Evolutionary conservation across 2,797 vertebrate genomes (phyloP), one percentile per base, ranked within the genome.

Genomic region (Microctenopoma stevenorrisi): DNA sequence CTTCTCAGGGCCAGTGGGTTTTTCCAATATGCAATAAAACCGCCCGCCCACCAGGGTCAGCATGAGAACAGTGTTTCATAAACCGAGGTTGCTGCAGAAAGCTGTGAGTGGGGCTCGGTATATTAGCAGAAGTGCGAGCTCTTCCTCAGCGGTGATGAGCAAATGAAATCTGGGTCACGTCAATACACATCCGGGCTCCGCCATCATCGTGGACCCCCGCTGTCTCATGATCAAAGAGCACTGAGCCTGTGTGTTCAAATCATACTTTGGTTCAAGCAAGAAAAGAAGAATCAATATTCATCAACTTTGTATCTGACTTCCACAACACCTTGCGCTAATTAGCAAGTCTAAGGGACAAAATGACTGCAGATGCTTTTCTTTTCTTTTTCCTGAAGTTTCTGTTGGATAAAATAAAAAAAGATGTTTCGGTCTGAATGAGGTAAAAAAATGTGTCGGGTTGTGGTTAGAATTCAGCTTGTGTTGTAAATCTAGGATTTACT

Each of bases 221-320:
- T 83, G 84, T 70, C 87, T 88, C 79, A 85, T 86, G 90, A 93
- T 91, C 90, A 91, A 91, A 93, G 90, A 85, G 85, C 87, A 49
- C 87, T 62, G 83, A 86, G 83, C 65, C 89, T 37, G 84, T 44
- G 85, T 68, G 78, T 86, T 91, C 81, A 84, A 91, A 90, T 87
- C 88, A 89, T 78, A 90, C 89, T 92, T 90, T 91, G 90, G 88
- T 90, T 90, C 77, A 68, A 89, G 89, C 85, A 74, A 88, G 82
- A 87, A 83, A 80, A 87, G 65, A 83, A 72, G 88, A 88, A 90
- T 90, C 85, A 84, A 90, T 89, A 89, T 86, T 84, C 87, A 87
- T 90, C 86, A 88, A 86, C 87, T 82, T 86, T 82, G 77, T 77
- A 73, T 85, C 84, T 72, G 83, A 88, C 84, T 74, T 60, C 80